phyloP scores from a whole-genome alignment of 2,113 vertebrate species.

The Cromileptes altivelis region DNA sequence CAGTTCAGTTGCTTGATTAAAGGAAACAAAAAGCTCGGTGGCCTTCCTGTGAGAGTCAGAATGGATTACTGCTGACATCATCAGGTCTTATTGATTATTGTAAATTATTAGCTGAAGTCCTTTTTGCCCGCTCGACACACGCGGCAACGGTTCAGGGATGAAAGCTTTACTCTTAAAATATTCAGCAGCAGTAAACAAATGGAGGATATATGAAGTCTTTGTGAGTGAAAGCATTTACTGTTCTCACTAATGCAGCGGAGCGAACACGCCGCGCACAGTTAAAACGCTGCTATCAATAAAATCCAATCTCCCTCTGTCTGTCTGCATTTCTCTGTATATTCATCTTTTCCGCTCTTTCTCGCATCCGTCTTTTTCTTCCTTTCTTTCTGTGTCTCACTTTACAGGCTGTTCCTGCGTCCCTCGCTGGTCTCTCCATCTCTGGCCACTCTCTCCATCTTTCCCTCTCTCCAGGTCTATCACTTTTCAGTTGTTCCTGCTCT shows the following conservation, averaged over 20 bases:
- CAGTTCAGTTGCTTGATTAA: constrained; percentile 2
- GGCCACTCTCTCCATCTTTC: neutral
- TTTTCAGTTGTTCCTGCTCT: no score
- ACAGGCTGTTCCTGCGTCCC: neutral
- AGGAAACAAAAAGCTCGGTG: neutral
- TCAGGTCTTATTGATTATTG: constrained; percentile 36
- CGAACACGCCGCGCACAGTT: constrained; percentile 7
- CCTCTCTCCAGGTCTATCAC: no score
- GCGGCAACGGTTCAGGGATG: constrained; percentile 30
- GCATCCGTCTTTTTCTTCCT: constrained; percentile 16
- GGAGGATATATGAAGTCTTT: constrained; percentile 57
- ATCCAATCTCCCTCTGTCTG: constrained; percentile 50
- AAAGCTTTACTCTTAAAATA: constrained; percentile 71
- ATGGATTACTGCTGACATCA: constrained; percentile 51
- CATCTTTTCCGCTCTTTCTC: constrained; percentile 35
- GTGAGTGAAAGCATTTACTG: constrained; percentile 67
- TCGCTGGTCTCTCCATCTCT: neutral
- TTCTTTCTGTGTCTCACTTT: constrained; percentile 30
- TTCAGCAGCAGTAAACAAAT: constrained; percentile 65
- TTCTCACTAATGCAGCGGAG: constrained; percentile 56
- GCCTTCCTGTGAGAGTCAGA: constrained; percentile 7
- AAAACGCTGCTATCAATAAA: constrained; percentile 66
- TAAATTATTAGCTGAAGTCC: constrained; percentile 42
- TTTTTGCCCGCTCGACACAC: neutral
- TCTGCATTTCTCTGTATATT: constrained; percentile 22